A percentile compares a stretch with the other conserved stretches of the same genome.
These are phyloP conservation scores for Clarias macrocephalus DNA, from an alignment of 2,113 vertebrate species.

Conservation along the genomic window DNA sequence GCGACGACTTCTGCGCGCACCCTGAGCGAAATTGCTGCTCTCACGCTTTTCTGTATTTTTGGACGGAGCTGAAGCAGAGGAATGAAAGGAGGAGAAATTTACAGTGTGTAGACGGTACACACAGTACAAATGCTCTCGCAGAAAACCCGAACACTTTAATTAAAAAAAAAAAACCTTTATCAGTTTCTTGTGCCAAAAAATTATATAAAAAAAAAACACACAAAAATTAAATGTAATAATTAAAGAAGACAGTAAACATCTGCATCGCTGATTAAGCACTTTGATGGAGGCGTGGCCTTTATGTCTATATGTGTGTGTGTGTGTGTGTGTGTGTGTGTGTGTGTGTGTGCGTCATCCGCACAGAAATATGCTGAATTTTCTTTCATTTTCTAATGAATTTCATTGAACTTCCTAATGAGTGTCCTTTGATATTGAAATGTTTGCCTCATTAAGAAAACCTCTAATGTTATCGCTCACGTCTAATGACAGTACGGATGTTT, in stretches of 20 bases:
- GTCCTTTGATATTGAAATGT: not conserved
- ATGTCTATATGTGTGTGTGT: too few relatives aligned
- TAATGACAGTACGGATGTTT: slow-evolving; percentile 42
- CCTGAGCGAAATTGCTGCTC: slow-evolving; percentile 63
- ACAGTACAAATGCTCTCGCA: not conserved
- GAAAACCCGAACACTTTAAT: not conserved
- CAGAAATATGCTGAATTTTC: not conserved
- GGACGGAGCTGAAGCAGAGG: slow-evolving; percentile 58
- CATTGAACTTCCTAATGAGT: not conserved
- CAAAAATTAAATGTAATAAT: not conserved
- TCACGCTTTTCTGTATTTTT: slow-evolving; percentile 57
- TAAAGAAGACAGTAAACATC: not conserved
- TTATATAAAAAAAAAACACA: not conserved
- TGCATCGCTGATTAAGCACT: not conserved
- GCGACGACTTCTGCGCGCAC: slow-evolving; percentile 63
- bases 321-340: too few relatives aligned
- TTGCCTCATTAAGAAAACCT: not conserved
- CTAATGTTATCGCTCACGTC: slow-evolving; percentile 33
- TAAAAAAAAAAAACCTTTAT: not conserved
- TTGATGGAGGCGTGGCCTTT: not conserved
- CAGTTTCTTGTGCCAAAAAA: not conserved
- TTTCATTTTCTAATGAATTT: not conserved
- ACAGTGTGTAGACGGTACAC: not conserved
- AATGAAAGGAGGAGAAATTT: slow-evolving; percentile 61
- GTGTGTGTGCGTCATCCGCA: not conserved